Conservation (phyloP, 53 echinoderm and acorn worm species). For the Paelopatides confundens region DNA sequence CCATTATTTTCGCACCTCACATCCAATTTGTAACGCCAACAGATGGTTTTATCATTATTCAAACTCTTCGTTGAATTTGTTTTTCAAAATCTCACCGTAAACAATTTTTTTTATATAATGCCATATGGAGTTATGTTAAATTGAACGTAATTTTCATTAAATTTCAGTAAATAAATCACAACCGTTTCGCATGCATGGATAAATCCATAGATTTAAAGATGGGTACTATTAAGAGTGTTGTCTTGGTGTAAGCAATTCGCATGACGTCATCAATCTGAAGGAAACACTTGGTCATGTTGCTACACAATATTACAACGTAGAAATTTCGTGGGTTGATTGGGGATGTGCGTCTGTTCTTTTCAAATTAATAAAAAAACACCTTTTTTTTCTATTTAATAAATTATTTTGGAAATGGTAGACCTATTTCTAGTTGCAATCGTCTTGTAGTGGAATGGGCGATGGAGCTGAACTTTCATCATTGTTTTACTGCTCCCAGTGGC, state of each 20-base stretch:
- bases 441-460: neutral
- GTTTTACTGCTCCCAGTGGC: conserved; percentile 32
- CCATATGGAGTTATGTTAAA: neutral
- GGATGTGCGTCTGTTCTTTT: neutral
- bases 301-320: too few relatives aligned
- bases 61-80: neutral
- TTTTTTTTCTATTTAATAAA: neutral
- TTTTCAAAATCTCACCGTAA: neutral
- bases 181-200: neutral
- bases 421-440: neutral
- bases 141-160: neutral
- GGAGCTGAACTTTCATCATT: conserved; percentile 21
- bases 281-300: neutral
- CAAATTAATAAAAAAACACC: neutral
- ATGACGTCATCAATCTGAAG: neutral
- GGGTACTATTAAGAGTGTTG: too few relatives aligned
- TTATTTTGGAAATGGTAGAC: neutral
- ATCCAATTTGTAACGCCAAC: conserved; percentile 8
- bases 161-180: neutral
- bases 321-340: neutral
- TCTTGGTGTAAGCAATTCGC: too few relatives aligned
- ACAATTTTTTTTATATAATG: neutral
- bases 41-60: conserved; percentile 19
- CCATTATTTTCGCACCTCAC: too few relatives aligned
- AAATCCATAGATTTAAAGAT: too few relatives aligned